Base-by-base conservation (phyloP, 2,888 invertebrate genomes). In the Lacanobia wlatinum region DNA sequence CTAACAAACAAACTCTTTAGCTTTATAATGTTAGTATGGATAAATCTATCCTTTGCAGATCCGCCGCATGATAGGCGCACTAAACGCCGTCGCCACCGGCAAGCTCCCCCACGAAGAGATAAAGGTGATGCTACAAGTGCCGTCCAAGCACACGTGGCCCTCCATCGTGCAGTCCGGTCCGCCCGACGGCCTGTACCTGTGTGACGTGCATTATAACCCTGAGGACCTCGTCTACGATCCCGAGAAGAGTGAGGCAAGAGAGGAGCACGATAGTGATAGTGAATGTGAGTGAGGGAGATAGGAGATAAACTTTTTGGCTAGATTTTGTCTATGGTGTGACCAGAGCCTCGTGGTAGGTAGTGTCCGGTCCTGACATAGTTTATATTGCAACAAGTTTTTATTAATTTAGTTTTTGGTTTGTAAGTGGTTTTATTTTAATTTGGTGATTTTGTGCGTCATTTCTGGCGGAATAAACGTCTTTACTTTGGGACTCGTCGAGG, bases 121-220 rank as follows among this genome's bases (percentile, higher is more conserved):
- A 73, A 97, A 97, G 90, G 96, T 97, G 86, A 98, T 98, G 98
- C 95, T 98, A 69, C 97, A 98, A 89, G 96, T 98, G 58, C 98
- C 98, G 0, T 97, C 97, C 0, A 97, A 97, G 86, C 90, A 97
- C 65, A 97, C 97, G 70, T 98, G 98, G 98, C 81, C 94, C 23
- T 88, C 87, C 63, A 92, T 95, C 83, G 90, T 93, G 34, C 92
- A 96, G 34, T 92, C 93, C 46, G 96, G 96, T 9, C 97, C 98
- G 0, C 96, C 98, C 0, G 93, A 96, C 87, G 98, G 98, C 2
- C 96, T 98, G 18, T 98, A 98, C 90, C 96, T 98, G 38, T 96
- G 97, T 76, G 95, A 97, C 85, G 97, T 98, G 1, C 97, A 97
- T 75, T 98, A 98, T 88, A 94, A 97, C 71, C 96, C 97, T 56